Base-by-base conservation (phyloP, 2,113 vertebrate species). In the Elephas maximus region DNA sequence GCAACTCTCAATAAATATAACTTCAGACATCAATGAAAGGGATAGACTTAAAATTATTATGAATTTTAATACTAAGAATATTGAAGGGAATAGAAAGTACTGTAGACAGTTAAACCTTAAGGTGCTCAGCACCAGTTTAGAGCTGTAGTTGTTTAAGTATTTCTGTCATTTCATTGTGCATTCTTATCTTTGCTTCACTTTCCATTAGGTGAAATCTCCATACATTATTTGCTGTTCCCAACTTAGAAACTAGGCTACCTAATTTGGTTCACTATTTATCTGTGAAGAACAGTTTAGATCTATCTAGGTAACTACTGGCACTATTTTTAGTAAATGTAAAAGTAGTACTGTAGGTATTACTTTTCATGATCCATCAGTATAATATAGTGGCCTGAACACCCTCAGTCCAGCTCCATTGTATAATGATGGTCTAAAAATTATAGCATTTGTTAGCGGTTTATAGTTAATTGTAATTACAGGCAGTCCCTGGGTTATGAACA, bases 21-120 rank as follows among this genome's bases (percentile, higher is more conserved):
- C 86, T 44, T 83, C 21, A 76, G 57, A 76, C 11, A 57, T 77
- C 18, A 89, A 10, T 94, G 86, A 89, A 82, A 76, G 14, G 33
- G 44, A 82, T 74, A 88, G 30, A 88, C 74, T 93, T 86, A 60
- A 80, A 74, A 74, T 83, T 24, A 37, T 45, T 62, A 51, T 37
- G 69, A 74, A 41, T 53, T 94, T 94, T 88, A 88, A 18, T 88
- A 33, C 81, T 88, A 88, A 53, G 77, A 82, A 28, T 44, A 33
- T 41, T 82, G 57, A 82, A 53, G 10, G 20, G 44, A 82, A 89
- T 81, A 44, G 73, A 82, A 11, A 89, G 6, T 53, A 51, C 33
- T 89, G 82, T 94, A 53, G 86, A 76, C 6, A 76, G 74, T 8
- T 74, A 82, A 89, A 81, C n/a, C 57, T 53, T 82, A 82, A 82